Base-by-base conservation (phyloP, 2,888 invertebrate species). In the Margaritifera margaritifera region DNA sequence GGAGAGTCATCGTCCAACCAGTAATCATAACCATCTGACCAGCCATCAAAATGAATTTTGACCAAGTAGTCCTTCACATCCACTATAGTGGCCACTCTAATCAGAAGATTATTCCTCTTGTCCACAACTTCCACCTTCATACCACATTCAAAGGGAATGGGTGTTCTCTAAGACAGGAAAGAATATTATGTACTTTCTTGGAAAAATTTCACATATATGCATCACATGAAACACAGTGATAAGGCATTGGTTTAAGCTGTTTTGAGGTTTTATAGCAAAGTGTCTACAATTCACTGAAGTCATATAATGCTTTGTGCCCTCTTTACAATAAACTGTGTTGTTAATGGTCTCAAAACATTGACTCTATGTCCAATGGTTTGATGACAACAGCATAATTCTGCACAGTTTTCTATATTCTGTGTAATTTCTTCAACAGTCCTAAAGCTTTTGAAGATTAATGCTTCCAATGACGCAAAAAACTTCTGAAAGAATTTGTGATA, bases 91-190 rank as follows among this genome's bases (percentile, higher is more conserved):
- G 96, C 96, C 55, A 95, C 96, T 60, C 97, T 93, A 75, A 98
- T 94, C 25, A 97, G 90, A 83, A 94, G 93, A 0, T 96, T 95
- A 74, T 91, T 91, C n/a, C 91, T 86, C 82, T 93, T 93, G 87
- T 97, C 97, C 0, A 97, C 96, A 20, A 94, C 94, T 90, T 97
- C 97, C 3, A 97, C 90, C 88, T 95, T 94, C 95, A 96, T 96
- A 53, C 95, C 95, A 18, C 92, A 90, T 85, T 94, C 94, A 90
- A 96, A 97, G 4, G 94, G 94, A 75, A 94, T 93, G 8, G 94
- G 93, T 24, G 94, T 92, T 42, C 95, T 93, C 75, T 95, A 93
- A 3, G 66, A 54, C 6, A 24, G 24, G 53, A 22, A 63, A 25
- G 6, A 51, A 20, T 8, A 71, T n/a, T 25, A 55, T 55, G 8